Evolutionary conservation across 2,888 invertebrate species (phyloP).

Genomic region (Ichneumon xanthorius): DNA sequence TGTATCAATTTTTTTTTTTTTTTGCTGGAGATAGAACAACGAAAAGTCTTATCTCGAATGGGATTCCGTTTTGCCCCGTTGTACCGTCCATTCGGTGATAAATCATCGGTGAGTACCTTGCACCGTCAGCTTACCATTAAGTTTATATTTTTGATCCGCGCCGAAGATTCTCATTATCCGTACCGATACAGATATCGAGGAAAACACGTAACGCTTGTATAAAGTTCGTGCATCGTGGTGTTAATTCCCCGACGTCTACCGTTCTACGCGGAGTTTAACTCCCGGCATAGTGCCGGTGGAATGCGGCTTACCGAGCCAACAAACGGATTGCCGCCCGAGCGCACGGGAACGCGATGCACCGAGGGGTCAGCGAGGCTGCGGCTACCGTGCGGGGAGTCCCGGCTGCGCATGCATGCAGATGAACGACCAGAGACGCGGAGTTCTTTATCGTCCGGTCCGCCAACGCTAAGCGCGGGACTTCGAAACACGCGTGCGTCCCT

Average conservation of each 20-base stretch:
- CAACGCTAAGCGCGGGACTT: conserved; percentile 65
- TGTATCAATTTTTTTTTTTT: no score
- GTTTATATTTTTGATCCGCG: background rate
- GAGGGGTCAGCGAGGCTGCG: background rate
- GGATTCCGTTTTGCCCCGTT: no score
- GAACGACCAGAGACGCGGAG: conserved; percentile 6
- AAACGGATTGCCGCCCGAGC: conserved; percentile 18
- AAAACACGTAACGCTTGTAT: background rate
- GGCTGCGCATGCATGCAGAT: conserved; percentile 7
- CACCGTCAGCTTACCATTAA: background rate
- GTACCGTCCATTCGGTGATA: background rate
- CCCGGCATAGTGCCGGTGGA: background rate
- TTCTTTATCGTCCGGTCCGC: conserved; percentile 63
- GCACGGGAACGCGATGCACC: background rate
- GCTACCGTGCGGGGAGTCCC: background rate
- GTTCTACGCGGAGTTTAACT: background rate
- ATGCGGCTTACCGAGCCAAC: conserved; percentile 13
- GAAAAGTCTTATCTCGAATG: no score
- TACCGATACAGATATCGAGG: background rate
- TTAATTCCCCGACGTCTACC: background rate
- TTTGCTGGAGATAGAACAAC: no score
- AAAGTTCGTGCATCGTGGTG: background rate
- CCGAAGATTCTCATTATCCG: background rate
- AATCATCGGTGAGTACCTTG: background rate
- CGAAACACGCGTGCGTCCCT: conserved; percentile 55